Evolutionary conservation across 2,888 invertebrate species (phyloP), one percentile per base, ranked within the genome.

Genomic region (Hymenopus coronatus): DNA sequence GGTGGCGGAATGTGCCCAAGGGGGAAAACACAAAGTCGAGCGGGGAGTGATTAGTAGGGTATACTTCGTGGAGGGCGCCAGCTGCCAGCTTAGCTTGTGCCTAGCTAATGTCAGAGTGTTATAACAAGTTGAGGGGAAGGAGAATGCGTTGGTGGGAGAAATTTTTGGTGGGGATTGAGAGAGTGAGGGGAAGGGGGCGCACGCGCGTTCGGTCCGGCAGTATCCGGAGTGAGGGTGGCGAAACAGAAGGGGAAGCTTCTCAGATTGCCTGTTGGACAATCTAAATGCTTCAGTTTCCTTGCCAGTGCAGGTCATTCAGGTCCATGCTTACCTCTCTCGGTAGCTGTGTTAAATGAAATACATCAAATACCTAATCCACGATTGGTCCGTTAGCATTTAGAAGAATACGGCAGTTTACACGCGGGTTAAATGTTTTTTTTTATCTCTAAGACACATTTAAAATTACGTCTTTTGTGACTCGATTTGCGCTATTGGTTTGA

Each of bases 1-100:
- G 87, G 87, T 87, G 87, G 87, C 87, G 87, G 87, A 87, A 46
- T 87, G 87, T 87, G 82, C 87, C 87, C 82, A 87, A 87, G 82
- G 87, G 87, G 87, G 87, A 82, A 87, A 87, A 82, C 82, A 33
- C 25, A 27, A 40, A 30, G 84, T 28, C 28, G 30, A 33, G 28
- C 20, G 84, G 25, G 30, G 30, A 84, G 28, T 28, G 85, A 46
- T 33, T 85, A 85, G 85, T 46, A 85, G 85, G 40, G 27, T 40
- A 40, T 54, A 54, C 46, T 85, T 85, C 40, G n/a, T 46, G 46
- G 85, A 85, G 85, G 85, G 85, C 85, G 85, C 85, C 85, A 85
- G 85, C 85, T 85, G 85, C 85, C 54, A 70, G 54, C 54, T 25
- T 70, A 70, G 54, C 54, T 70, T 70, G 54, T 70, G 54, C 54